phyloP scores from a whole-genome alignment of 1,140 invertebrate species.

The Meloidogyne exigua region DNA sequence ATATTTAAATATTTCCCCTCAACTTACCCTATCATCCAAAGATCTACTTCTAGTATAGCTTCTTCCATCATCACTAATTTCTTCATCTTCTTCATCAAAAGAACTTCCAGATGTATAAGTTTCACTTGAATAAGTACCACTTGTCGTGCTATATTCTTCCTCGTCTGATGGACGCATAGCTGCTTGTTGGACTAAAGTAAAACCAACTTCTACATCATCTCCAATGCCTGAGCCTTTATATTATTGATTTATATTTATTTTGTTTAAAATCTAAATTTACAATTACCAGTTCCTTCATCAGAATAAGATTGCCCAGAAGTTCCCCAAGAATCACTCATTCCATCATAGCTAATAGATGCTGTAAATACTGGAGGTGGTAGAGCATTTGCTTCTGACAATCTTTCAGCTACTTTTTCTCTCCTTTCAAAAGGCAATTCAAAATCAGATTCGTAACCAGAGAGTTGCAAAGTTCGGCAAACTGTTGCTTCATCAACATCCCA shows the following conservation, averaged over 20 bases:
- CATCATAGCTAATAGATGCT: constrained; percentile 61
- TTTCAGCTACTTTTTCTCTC: constrained; percentile 17
- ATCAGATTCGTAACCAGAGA: constrained; percentile 30
- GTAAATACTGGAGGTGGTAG: constrained; percentile 59
- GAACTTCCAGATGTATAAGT: background rate
- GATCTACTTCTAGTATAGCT: constrained; percentile 11
- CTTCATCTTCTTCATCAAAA: constrained; percentile 35
- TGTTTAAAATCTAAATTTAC: too few relatives aligned
- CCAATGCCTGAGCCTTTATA: constrained; percentile 15
- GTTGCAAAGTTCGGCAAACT: constrained; percentile 29
- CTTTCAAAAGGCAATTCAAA: constrained; percentile 35
- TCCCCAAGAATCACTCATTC: constrained; percentile 45
- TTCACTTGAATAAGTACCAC: constrained; percentile 18
- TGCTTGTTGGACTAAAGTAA: constrained; percentile 53
- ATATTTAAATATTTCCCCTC: background rate
- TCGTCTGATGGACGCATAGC: constrained; percentile 56
- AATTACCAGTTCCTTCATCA: constrained; percentile 31
- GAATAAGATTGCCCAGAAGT: background rate
- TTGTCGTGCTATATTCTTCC: constrained; percentile 40
- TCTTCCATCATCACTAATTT: constrained; percentile 38
- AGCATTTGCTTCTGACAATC: constrained; percentile 39
- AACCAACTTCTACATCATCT: constrained; percentile 51
- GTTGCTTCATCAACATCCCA: constrained; percentile 21
- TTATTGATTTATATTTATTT: background rate
- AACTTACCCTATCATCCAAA: constrained; percentile 28